Conservation (phyloP, 2,113 vertebrate species). For the Campylomormyrus numenius region DNA sequence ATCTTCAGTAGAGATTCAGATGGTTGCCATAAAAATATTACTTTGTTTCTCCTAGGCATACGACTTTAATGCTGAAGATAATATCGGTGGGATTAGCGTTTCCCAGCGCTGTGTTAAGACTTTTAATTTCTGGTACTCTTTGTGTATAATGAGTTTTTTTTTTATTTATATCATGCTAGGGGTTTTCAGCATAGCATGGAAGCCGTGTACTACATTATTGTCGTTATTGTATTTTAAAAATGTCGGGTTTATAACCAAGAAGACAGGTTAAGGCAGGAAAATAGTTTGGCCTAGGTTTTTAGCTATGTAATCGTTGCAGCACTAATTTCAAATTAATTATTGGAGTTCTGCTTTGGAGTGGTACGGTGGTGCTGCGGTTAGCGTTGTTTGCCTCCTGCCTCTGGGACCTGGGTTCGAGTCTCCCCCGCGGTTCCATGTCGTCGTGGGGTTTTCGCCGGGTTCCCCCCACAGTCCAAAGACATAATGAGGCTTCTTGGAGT, state of each 20-base stretch:
- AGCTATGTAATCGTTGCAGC: neutral
- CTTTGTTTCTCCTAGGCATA: neutral
- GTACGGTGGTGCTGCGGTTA: too few species aligned
- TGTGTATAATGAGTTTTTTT: neutral
- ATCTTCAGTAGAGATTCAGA: neutral
- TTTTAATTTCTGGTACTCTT: neutral
- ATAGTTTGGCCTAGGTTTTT: neutral
- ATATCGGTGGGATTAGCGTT: too few species aligned
- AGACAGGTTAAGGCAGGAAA: neutral
- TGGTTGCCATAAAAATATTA: neutral
- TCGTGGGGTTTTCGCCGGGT: too few species aligned
- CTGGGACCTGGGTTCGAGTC: too few species aligned
- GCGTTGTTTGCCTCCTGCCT: too few species aligned
- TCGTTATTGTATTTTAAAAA: neutral
- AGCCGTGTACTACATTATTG: neutral
- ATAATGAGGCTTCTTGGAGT: too few species aligned
- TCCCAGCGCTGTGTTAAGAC: neutral
- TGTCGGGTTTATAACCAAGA: neutral
- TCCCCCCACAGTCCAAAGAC: too few species aligned
- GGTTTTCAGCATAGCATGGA: neutral
- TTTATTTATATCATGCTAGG: neutral
- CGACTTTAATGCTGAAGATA: neutral
- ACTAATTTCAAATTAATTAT: neutral
- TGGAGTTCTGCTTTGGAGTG: neutral
- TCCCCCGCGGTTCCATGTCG: too few species aligned